Percentiles rank a stretch among this genome's conserved stretches.
phyloP scores from a whole-genome alignment of 2,113 vertebrate species.

The Perca fluviatilis region DNA sequence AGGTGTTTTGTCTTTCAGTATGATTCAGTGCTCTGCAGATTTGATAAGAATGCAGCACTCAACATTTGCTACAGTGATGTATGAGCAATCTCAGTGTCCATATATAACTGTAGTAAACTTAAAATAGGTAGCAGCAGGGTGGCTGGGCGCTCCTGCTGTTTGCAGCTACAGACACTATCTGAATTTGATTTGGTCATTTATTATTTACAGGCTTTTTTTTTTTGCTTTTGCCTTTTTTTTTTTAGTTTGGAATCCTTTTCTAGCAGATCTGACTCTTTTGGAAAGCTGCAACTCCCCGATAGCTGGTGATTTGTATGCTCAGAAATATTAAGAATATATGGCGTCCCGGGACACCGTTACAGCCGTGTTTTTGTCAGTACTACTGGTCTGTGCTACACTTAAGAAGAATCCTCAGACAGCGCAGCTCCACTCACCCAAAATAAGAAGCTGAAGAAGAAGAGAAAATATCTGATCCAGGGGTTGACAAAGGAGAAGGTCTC shows the following conservation, averaged over 20 bases:
- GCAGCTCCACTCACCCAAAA: conserved; percentile 82
- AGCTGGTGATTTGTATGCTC: conserved; percentile 27
- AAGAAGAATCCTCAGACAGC: not conserved
- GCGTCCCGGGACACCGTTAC: conserved; percentile 3
- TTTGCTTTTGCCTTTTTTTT: conserved; percentile 9
- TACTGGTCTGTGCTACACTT: too few species aligned
- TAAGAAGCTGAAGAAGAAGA: conserved; percentile 86
- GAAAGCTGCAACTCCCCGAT: not conserved
- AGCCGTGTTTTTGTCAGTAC: conserved; percentile 1
- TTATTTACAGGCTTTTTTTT: conserved; percentile 65
- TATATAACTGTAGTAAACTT: conserved; percentile 54
- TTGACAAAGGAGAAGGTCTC: conserved; percentile 84
- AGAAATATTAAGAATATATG: conserved; percentile 2
- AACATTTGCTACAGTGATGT: conserved; percentile 40
- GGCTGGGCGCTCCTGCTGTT: conserved; percentile 19
- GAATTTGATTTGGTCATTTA: conserved; percentile 53
- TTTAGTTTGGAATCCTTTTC: conserved; percentile 3
- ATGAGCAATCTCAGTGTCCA: conserved; percentile 48
- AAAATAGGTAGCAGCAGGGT: conserved; percentile 46
- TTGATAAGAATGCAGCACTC: conserved; percentile 28
- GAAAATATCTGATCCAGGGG: conserved; percentile 84
- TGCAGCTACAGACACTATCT: conserved; percentile 23
- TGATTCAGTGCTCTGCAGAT: conserved; percentile 33
- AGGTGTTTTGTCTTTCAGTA: conserved; percentile 34
- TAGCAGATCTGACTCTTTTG: not conserved